Base-by-base conservation (phyloP, 2,888 invertebrate genomes). In the Masnerella sp. region DNA sequence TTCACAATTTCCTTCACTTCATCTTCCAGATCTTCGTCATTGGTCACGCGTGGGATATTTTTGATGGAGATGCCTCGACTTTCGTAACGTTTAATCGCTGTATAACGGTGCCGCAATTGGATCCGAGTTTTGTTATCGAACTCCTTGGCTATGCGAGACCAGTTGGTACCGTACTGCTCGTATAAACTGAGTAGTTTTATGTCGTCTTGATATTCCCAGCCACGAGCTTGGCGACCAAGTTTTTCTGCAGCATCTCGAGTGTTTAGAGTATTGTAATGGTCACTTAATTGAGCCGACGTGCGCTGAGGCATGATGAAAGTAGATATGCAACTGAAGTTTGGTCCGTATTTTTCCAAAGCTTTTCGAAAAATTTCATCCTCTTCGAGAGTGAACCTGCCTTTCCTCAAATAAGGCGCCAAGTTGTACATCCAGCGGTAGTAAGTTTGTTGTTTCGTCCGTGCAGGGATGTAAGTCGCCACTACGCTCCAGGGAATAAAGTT, bases 401-500 rank as follows among this genome's bases (percentile, higher is more conserved):
- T 92, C 54, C 89, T 89, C 17, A 89, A 81, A n/a, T 84, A 79
- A 1, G 88, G 87, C 42, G 89, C 88, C 5, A 89, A 77, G 64
- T 86, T 87, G 73, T 89, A 89, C 1, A 62, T 87, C 85, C 89
- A 91, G 7, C 89, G 86, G 56, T 78, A 82, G 78, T 93, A 93
- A 8, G 93, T 86, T 83, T 94, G 94, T 2, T 89, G 88, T 82
- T 92, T 92, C 0, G 91, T 90, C 74, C 92, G 89, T 68, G 90
- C 89, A 7, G 90, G 89, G 86, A 94, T 91, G 49, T 90, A 89
- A 17, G 89, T 89, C 0, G 90, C 89, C 5, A 95, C 91, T 82
- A 91, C 91, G 2, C 90, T 89, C 95, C 96, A 96, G 0, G 94
- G 93, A 74, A 95, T 92, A 42, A 90, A 90, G 67, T 91, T 88